These are phyloP conservation scores for Phyllotreta cruciferae DNA, from an alignment of 2,888 invertebrate species.

Conservation along the genomic window DNA sequence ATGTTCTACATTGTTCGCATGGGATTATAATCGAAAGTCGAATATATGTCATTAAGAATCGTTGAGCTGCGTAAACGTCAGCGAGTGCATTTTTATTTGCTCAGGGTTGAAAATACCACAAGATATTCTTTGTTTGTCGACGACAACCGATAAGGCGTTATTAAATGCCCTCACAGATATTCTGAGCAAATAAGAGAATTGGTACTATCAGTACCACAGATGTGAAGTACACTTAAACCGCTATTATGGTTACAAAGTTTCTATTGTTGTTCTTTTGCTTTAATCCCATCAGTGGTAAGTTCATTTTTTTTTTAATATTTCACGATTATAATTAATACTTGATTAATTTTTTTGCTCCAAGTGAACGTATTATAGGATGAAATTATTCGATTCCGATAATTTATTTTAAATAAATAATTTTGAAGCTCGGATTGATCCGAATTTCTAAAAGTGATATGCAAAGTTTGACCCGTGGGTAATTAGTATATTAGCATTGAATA, in stretches of 20 bases:
- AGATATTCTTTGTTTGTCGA: conserved; percentile 43
- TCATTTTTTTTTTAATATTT: too few relatives aligned
- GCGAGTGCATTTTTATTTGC: conserved; percentile 32
- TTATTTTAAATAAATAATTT: background rate
- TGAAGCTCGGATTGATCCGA: background rate
- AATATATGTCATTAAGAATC: conserved; percentile 33
- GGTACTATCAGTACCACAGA: conserved; percentile 46
- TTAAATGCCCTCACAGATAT: conserved; percentile 44
- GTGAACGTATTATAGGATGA: too few relatives aligned
- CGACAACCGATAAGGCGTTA: conserved; percentile 48
- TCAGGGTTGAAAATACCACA: conserved; percentile 34
- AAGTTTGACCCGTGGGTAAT: conserved; percentile 14
- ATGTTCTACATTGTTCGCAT: conserved; percentile 38
- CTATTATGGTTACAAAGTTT: conserved; percentile 29
- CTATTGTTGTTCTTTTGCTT: conserved; percentile 26
- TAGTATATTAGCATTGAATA: conserved; percentile 29
- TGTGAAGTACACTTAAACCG: conserved; percentile 31
- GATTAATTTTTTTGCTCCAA: too few relatives aligned
- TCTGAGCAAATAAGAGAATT: conserved; percentile 48
- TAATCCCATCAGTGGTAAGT: conserved; percentile 29
- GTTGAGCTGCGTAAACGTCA: conserved; percentile 22
- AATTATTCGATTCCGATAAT: background rate
- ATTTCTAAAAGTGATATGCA: conserved; percentile 18
- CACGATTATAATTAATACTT: background rate
- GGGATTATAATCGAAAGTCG: conserved; percentile 30